A percentile compares a stretch with the other conserved stretches of the same genome.
Evolutionary conservation across 2,888 invertebrate species (phyloP).

Genomic region (Sinelater perroti): DNA sequence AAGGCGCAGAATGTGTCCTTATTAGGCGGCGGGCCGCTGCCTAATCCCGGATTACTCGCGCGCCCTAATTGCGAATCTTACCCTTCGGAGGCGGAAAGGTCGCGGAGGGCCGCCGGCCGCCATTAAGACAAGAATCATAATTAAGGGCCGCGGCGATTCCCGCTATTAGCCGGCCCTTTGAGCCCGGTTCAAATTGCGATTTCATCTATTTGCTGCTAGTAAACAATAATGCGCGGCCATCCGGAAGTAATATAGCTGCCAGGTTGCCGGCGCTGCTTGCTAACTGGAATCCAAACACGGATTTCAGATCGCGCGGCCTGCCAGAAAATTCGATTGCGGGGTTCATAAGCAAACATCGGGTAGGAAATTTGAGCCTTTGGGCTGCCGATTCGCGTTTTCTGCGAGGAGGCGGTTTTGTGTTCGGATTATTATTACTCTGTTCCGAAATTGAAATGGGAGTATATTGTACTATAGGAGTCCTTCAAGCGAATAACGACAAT

Average conservation of each 20-base stretch:
- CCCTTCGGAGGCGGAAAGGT: slow-evolving; percentile 9
- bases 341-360: slow-evolving; percentile 51
- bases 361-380: slow-evolving; percentile 45
- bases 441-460: too few species aligned
- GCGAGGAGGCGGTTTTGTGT: slow-evolving; percentile 25
- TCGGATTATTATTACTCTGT: too few species aligned
- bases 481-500: too few species aligned
- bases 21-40: slow-evolving; percentile 7
- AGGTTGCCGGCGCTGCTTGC: slow-evolving; percentile 43
- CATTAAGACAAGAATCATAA: slow-evolving; percentile 35
- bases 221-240: slow-evolving; percentile 46
- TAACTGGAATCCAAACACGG: slow-evolving; percentile 50
- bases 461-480: too few species aligned
- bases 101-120: slow-evolving; percentile 10
- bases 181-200: slow-evolving; percentile 14
- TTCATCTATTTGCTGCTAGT: slow-evolving; percentile 49
- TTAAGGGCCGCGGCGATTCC: slow-evolving; percentile 21
- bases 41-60: slow-evolving; percentile 22
- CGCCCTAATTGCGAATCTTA: slow-evolving; percentile 14
- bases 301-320: slow-evolving; percentile 41
- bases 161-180: slow-evolving; percentile 27
- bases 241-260: slow-evolving; percentile 52
- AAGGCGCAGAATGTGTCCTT: slow-evolving; percentile 12
- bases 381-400: slow-evolving; percentile 38
- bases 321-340: slow-evolving; percentile 51